Base-by-base conservation (phyloP, 1,140 invertebrate genomes). In the Lamellibrachia luymesi region DNA sequence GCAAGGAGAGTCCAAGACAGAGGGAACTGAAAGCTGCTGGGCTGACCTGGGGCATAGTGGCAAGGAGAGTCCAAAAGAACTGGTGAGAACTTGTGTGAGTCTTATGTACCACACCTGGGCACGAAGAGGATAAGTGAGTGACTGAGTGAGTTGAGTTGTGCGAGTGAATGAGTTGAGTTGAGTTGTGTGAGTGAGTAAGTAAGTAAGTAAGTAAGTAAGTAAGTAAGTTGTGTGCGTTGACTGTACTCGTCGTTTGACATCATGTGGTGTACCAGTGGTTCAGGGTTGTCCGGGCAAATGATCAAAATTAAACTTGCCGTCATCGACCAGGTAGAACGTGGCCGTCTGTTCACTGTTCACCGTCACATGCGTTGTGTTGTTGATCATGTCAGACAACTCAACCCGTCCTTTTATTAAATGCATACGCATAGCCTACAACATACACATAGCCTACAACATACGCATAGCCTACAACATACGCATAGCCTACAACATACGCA, bases 301-400 rank as follows among this genome's bases (percentile, higher is more conserved):
- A 93, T 97, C 97, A 91, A 98, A 95, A 27, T 98, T 95, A 17
- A 96, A 96, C 94, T 98, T 97, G 52, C 98, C 97, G 0, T 98
- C 96, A 95, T 98, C 97, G 7, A 98, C 96, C 1, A 98, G 97
- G 50, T 97, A 97, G 92, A 96, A 96, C 2, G 93, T 92, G 2
- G 95, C 94, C n/a, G 95, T 94, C 25, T 96, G 95, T 92, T 96
- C 95, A 51, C 95, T 50, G 22, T 94, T 93, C 2, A 95, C 92
- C 0, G 96, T 93, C n/a, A 94, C 93, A 4, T 95, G 95, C 64
- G 94, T 94, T 1, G 95, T 95, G 90, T 94, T 94, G 89, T 95
- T 95, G 80, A 95, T 95, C 51, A 94, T 94, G 17, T 95, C 94
- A 93, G 95, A 95, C 6, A 95, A 95, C 95, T 94, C 64, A 80